Conservation (phyloP, 2,797 vertebrate genomes). For the Ispidina lecontei region DNA sequence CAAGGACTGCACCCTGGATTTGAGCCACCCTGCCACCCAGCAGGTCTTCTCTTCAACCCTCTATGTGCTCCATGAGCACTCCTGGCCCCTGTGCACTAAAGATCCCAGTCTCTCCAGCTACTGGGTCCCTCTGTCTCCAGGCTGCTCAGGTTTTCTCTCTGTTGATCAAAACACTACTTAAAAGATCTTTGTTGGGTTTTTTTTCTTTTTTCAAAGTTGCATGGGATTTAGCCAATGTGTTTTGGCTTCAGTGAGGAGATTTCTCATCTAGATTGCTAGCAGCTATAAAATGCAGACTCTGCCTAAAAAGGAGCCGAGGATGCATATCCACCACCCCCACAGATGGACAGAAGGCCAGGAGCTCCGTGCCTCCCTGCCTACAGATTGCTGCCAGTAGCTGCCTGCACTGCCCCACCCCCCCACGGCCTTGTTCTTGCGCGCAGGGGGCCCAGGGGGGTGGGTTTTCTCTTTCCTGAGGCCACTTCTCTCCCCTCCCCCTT, state of each 20-base stretch:
- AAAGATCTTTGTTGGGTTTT: background rate
- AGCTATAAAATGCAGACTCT: background rate
- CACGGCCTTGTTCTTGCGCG: too few relatives aligned
- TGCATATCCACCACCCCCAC: background rate
- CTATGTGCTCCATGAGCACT: background rate
- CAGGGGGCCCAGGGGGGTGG: too few relatives aligned
- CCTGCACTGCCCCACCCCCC: background rate
- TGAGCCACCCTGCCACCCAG: background rate
- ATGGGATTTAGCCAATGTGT: background rate
- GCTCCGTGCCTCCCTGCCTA: background rate
- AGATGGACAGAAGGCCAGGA: background rate
- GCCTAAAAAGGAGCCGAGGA: background rate
- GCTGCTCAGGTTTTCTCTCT: background rate
- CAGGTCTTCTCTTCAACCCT: background rate
- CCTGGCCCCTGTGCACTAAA: accelerated
- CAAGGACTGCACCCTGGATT: too few relatives aligned
- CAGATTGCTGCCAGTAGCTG: background rate
- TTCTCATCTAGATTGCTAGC: background rate
- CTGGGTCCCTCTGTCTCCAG: background rate
- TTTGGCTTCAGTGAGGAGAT: background rate
- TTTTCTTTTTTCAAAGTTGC: background rate
- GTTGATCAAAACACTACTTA: background rate
- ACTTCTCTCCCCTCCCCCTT: too few relatives aligned
- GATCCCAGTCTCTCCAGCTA: background rate
- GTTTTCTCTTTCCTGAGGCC: too few relatives aligned